A percentile compares a stretch with the other conserved stretches of the same genome.
Conservation (phyloP, 2,888 invertebrate genomes). For the Dasypolia templi region DNA sequence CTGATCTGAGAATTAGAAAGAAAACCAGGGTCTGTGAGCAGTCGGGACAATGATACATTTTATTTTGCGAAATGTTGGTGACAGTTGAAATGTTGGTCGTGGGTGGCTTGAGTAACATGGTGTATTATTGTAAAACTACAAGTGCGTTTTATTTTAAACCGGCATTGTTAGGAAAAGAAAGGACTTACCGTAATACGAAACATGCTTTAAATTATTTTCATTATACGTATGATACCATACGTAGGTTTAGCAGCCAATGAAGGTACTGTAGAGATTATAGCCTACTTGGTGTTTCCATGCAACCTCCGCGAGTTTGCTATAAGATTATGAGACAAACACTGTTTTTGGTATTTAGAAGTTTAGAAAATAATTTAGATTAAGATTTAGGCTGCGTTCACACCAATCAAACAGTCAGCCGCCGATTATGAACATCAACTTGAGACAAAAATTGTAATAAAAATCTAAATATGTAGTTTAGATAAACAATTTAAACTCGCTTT, state of each 20-base stretch:
- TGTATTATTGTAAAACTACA: not conserved
- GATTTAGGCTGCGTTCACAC: no score
- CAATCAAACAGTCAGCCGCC: no score
- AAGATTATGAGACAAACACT: no score
- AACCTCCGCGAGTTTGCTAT: no score
- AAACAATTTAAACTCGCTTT: no score
- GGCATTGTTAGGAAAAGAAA: not conserved
- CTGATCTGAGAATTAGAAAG: conserved; percentile 66
- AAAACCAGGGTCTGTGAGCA: conserved; percentile 54
- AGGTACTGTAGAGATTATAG: no score
- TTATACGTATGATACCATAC: not conserved
- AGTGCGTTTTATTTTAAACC: not conserved
- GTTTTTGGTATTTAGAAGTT: no score
- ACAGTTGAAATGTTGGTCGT: not conserved
- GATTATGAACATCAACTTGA: no score
- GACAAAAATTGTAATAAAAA: no score
- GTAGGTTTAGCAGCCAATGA: not conserved
- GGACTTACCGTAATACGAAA: not conserved
- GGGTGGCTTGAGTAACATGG: not conserved
- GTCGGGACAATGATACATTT: conserved; percentile 1
- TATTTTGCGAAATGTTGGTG: not conserved
- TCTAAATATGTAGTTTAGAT: no score
- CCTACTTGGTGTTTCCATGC: no score
- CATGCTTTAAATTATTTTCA: not conserved
- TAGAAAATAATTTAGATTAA: no score